Base-by-base conservation (phyloP, 2,888 invertebrate species). In the Nomada flava region DNA sequence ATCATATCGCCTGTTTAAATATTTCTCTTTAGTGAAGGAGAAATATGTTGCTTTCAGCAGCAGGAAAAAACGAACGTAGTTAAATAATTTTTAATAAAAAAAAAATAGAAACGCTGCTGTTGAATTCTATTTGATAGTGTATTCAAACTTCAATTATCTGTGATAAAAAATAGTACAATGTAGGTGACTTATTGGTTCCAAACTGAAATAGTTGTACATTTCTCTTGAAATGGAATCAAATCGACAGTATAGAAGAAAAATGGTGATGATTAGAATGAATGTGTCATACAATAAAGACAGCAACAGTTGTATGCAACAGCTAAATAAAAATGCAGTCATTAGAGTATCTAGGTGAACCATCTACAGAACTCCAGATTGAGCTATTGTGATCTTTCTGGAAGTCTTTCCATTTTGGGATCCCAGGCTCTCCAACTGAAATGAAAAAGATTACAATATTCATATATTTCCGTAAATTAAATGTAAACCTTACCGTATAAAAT, bases 381-480 rank as follows among this genome's bases (percentile, higher is more conserved):
- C 95, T 86, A 99, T 96, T 80, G 95, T 95, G 92, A 98, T 96
- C 94, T 97, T 97, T 94, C 97, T 97, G 82, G 95, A 95, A 84
- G 98, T 97, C 94, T 97, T 98, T 85, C 98, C 98, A 90, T 96
- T 97, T 91, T 97, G 97, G 47, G 97, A 96, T 72, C 98, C 98
- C 88, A 96, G 95, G 47, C 95, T 95, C 94, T 98, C 98, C 94
- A 98, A 73, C 93, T 93, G 80, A 72, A 88, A 84, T 4, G 63
- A 53, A 67, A 63, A 53, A 64, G 11, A 50, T 7, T 29, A 5
- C 63, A 53, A 57, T n/a, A 50, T 77, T 60, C 11, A 64, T 26
- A 42, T 20, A 18, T 18, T 55, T 42, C n/a, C 7, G 15, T 26
- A 68, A 18, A 55, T 47, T 7, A 42, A n/a, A 29, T 18, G 20